These are phyloP conservation scores for Stenopsyche tienmushanensis DNA, from an alignment of 1,140 invertebrate genomes.

Conservation along the genomic window DNA sequence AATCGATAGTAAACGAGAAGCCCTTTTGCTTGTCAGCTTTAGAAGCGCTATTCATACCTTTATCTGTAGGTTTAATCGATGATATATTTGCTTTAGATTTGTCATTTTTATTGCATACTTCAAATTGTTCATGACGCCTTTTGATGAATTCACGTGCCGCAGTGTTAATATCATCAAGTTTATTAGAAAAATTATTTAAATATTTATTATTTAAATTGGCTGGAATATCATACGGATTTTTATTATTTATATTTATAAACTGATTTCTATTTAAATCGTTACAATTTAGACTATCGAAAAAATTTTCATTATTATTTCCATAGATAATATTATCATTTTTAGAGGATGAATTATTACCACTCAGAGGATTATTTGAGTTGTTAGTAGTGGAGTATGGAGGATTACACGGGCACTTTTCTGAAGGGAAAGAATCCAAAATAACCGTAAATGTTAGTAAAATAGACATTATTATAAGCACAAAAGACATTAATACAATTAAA, in stretches of 20 bases:
- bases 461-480: slow-evolving; percentile 2
- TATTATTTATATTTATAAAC: slow-evolving; percentile 38
- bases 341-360: not conserved
- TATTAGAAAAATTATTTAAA: slow-evolving; percentile 12
- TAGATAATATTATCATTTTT: not conserved
- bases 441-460: slow-evolving; percentile 12
- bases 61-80: not conserved
- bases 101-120: slow-evolving; percentile 15
- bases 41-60: slow-evolving; percentile 1
- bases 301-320: slow-evolving; percentile 45
- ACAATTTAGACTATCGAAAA: slow-evolving; percentile 51
- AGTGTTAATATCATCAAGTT: slow-evolving; percentile 35
- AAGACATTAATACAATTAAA: slow-evolving; percentile 6
- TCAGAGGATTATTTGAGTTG: slow-evolving; percentile 4
- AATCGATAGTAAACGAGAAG: slow-evolving; percentile 50
- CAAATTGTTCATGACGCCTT: slow-evolving; percentile 38
- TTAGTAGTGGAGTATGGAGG: slow-evolving; percentile 33
- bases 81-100: not conserved
- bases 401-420: slow-evolving; percentile 37
- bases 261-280: slow-evolving; percentile 40
- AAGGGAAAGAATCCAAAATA: slow-evolving; percentile 27
- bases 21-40: slow-evolving; percentile 27
- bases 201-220: slow-evolving; percentile 53
- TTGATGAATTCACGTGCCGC: slow-evolving; percentile 34
- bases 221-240: slow-evolving; percentile 56